A percentile compares a stretch with the other conserved stretches of the same genome.
These are phyloP conservation scores for Triops cancriformis DNA, from an alignment of 1,140 invertebrate genomes.

Conservation along the genomic window DNA sequence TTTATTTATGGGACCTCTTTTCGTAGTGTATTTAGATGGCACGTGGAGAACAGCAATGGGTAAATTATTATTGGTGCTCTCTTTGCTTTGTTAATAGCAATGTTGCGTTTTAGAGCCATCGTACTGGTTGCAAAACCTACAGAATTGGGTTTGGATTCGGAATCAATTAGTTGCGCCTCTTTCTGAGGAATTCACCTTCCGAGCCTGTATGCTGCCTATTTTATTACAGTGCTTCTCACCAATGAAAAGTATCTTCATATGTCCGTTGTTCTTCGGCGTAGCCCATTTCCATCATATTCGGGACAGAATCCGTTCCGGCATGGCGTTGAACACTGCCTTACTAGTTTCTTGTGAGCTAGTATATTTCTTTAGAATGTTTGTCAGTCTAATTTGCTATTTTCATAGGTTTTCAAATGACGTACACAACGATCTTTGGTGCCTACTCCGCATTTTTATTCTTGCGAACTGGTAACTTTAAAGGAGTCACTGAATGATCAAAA, in stretches of 20 bases:
- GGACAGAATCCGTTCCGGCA: slow-evolving; percentile 58
- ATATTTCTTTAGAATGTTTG: slow-evolving; percentile 26
- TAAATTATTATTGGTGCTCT: slow-evolving; percentile 29
- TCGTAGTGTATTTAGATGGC: slow-evolving; percentile 59
- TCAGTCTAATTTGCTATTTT: slow-evolving; percentile 31
- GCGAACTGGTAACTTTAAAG: slow-evolving; percentile 42
- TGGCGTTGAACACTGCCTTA: slow-evolving; percentile 55
- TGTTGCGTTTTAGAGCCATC: slow-evolving; percentile 51
- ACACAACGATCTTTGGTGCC: slow-evolving; percentile 85
- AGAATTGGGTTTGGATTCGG: slow-evolving; percentile 73
- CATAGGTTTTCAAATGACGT: slow-evolving; percentile 77
- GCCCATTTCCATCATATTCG: slow-evolving; percentile 88
- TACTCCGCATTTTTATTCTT: slow-evolving; percentile 84
- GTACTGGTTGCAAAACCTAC: slow-evolving; percentile 61
- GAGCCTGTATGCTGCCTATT: slow-evolving; percentile 87
- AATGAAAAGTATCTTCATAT: slow-evolving; percentile 65
- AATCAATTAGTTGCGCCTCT: slow-evolving; percentile 85
- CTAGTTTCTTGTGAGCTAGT: slow-evolving; percentile 55
- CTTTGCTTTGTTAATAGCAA: slow-evolving; percentile 24
- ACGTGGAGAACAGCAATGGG: slow-evolving; percentile 42
- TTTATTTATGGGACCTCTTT: slow-evolving; percentile 73
- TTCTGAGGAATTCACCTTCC: slow-evolving; percentile 88
- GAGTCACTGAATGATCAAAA: not conserved
- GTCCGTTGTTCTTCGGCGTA: slow-evolving; percentile 87
- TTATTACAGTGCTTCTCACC: slow-evolving; percentile 73